A percentile compares a stretch with the other conserved stretches of the same genome.
phyloP scores from a whole-genome alignment of 2,888 invertebrate genomes.

The Aporophyla lueneburgensis region DNA sequence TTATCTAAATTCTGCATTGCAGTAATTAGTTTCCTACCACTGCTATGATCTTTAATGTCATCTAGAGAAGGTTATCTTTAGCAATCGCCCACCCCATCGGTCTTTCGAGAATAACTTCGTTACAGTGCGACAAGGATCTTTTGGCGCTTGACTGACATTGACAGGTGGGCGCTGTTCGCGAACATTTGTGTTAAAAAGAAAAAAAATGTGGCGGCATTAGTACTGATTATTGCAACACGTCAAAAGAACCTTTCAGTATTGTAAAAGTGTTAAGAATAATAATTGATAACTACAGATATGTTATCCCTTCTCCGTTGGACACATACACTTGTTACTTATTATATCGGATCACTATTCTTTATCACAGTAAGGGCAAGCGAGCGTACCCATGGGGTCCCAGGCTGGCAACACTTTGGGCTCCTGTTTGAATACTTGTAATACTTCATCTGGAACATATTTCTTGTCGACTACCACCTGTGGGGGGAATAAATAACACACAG shows the following conservation, averaged over 20 bases:
- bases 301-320: not conserved
- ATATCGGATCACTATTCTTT: constrained; percentile 70
- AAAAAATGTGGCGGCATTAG: not conserved
- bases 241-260: not conserved
- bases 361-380: constrained; percentile 90
- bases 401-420: constrained; percentile 95
- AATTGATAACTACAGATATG: constrained; percentile 32
- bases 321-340: constrained; percentile 13
- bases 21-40: not conserved
- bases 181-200: not conserved
- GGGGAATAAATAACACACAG: not conserved
- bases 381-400: constrained; percentile 98
- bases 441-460: constrained; percentile 94
- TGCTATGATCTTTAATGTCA: not conserved
- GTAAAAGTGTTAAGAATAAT: not conserved
- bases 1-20: not conserved
- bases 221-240: not conserved
- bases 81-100: not conserved
- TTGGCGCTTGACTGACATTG: not conserved
- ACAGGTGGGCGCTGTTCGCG: not conserved
- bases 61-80: not conserved
- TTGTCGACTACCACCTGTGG: constrained; percentile 95
- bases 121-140: not conserved
- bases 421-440: constrained; percentile 94
- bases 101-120: not conserved